A percentile compares a stretch with the other conserved stretches of the same genome.
phyloP scores from a whole-genome alignment of 2,797 vertebrate genomes.

The Hafferia zeledoni region DNA sequence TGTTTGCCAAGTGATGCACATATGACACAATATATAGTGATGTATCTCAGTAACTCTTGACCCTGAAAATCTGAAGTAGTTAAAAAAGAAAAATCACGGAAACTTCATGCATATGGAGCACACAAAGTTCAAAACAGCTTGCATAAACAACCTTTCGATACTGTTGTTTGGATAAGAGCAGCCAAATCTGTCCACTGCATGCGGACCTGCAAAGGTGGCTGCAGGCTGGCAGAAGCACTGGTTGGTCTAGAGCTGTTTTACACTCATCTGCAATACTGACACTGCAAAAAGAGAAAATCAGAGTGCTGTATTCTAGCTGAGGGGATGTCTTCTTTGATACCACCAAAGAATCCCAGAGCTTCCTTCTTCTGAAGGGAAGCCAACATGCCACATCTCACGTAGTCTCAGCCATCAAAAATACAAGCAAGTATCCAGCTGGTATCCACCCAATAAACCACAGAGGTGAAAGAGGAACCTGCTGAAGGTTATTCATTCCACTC shows the following conservation, averaged over 20 bases:
- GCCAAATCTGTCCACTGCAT: not conserved
- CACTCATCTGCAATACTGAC: not conserved
- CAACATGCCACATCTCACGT: not conserved
- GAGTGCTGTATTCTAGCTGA: not conserved
- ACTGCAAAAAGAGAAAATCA: not conserved
- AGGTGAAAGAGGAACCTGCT: not conserved
- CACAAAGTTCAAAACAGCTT: not conserved
- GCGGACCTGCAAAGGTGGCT: not conserved
- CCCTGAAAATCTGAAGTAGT: not conserved
- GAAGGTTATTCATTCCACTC: not conserved
- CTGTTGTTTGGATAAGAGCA: not conserved
- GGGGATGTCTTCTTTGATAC: not conserved
- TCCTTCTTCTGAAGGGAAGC: not conserved
- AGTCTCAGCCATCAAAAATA: not conserved
- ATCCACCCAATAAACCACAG: not conserved
- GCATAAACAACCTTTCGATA: not conserved
- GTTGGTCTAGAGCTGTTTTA: not conserved
- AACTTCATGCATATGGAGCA: not conserved
- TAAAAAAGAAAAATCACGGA: not conserved
- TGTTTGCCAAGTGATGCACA: not conserved
- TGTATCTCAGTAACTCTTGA: not conserved
- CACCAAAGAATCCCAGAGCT: not conserved
- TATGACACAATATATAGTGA: not conserved
- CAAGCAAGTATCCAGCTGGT: not conserved
- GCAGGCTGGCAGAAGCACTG: not conserved